Evolutionary conservation across 92 coral and sea anemone species (phyloP).

Genomic region (Bergia puertoricense): DNA sequence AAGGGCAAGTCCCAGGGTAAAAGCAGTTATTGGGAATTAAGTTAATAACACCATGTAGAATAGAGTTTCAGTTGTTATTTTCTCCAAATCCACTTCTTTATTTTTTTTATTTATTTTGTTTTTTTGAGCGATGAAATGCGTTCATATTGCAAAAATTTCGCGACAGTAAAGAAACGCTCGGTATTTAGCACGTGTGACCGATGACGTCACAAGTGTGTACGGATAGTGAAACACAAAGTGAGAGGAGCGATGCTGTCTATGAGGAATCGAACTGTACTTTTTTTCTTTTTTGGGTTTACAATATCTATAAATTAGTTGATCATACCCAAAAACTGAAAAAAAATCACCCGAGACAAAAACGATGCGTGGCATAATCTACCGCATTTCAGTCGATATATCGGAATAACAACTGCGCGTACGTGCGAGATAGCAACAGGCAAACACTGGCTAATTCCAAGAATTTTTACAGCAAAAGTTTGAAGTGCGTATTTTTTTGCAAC

Average conservation of each 20-base stretch:
- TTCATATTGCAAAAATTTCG: neutral
- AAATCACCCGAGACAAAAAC: too few relatives aligned
- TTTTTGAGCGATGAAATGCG: neutral
- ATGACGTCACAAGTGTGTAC: constrained; percentile 4
- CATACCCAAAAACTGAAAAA: too few relatives aligned
- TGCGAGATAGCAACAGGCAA: too few relatives aligned
- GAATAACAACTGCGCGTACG: too few relatives aligned
- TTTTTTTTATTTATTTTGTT: neutral
- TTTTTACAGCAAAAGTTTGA: too few relatives aligned
- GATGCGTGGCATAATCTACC: too few relatives aligned
- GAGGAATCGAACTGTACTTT: neutral
- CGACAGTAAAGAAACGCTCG: neutral
- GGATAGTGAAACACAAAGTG: neutral
- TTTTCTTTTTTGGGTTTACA: too few relatives aligned
- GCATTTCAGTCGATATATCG: too few relatives aligned
- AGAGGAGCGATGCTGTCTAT: neutral
- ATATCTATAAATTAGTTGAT: too few relatives aligned
- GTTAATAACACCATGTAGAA: neutral
- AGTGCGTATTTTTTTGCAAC: too few relatives aligned
- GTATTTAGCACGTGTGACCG: neutral
- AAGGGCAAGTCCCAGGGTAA: neutral
- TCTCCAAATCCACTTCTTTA: neutral
- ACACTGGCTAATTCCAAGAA: too few relatives aligned
- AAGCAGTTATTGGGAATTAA: neutral
- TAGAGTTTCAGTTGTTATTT: neutral